Evolutionary conservation across 2,888 invertebrate species (phyloP).

Genomic region (Stratiomys singularior): DNA sequence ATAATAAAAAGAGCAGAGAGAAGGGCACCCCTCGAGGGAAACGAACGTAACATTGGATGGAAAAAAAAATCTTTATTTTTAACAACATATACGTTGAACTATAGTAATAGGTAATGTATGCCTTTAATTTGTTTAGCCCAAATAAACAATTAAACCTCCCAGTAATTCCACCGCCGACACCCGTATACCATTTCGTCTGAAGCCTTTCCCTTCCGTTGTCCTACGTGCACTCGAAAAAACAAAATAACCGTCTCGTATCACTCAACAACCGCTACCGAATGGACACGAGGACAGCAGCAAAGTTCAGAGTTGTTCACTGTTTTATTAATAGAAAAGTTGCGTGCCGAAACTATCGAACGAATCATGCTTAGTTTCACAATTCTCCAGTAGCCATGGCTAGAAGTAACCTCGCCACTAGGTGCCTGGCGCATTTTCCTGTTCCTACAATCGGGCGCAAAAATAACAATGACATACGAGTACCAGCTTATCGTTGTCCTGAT

Average conservation of each 20-base stretch:
- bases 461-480: constrained; percentile 6
- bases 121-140: too few relatives aligned
- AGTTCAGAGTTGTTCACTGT: neutral
- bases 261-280: constrained; percentile 4
- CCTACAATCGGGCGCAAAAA: neutral
- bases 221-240: neutral
- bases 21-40: too few relatives aligned
- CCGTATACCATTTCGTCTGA: too few relatives aligned
- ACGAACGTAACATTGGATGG: neutral
- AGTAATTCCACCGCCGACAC: too few relatives aligned
- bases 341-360: constrained; percentile 42
- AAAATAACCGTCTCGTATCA: constrained; percentile 12
- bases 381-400: constrained; percentile 42
- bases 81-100: too few relatives aligned
- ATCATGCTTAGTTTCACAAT: constrained; percentile 8
- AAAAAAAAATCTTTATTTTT: too few relatives aligned
- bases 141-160: too few relatives aligned
- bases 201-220: neutral
- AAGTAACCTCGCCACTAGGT: constrained; percentile 7
- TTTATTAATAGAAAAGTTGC: constrained; percentile 49
- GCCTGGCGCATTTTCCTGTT: neutral
- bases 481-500: neutral
- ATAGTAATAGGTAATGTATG: too few relatives aligned
- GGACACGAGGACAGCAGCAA: constrained; percentile 38
- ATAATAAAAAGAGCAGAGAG: too few relatives aligned